Percentiles rank a stretch among this genome's conserved stretches.
These are phyloP conservation scores for Pelecanus crispus DNA, from an alignment of 2,113 vertebrate species.

Conservation along the genomic window DNA sequence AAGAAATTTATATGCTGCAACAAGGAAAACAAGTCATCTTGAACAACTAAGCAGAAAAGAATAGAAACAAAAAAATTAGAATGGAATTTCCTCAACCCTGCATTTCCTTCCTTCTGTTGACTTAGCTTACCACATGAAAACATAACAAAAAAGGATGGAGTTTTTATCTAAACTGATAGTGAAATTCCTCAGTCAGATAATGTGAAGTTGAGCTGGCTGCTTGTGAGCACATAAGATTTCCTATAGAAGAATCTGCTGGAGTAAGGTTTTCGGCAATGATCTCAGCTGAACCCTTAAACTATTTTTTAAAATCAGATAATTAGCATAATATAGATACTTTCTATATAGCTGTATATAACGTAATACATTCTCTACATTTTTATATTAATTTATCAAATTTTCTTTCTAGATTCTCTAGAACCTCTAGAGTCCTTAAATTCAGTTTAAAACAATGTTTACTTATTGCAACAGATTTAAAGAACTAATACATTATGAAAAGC, in stretches of 20 bases:
- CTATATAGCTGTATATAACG: neutral
- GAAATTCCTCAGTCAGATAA: neutral
- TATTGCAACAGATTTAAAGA: neutral
- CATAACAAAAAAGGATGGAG: neutral
- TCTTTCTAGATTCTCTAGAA: neutral
- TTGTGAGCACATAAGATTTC: neutral
- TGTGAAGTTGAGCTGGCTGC: neutral
- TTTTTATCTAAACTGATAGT: neutral
- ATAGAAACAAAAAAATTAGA: neutral
- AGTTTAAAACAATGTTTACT: neutral
- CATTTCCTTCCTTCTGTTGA: neutral
- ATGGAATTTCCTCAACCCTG: neutral
- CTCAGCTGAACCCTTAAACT: neutral
- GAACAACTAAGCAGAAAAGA: neutral
- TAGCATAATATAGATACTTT: neutral
- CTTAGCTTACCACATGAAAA: neutral
- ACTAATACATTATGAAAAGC: neutral
- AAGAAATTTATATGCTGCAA: neutral
- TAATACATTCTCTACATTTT: neutral
- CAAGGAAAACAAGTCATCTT: neutral
- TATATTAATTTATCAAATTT: neutral
- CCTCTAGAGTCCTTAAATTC: neutral
- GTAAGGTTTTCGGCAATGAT: neutral
- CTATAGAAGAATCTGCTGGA: neutral
- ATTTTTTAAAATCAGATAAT: neutral